Evolutionary conservation across 2,888 invertebrate genomes (phyloP), one percentile per base, ranked within the genome.

Genomic region (Miltochrista miniata): DNA sequence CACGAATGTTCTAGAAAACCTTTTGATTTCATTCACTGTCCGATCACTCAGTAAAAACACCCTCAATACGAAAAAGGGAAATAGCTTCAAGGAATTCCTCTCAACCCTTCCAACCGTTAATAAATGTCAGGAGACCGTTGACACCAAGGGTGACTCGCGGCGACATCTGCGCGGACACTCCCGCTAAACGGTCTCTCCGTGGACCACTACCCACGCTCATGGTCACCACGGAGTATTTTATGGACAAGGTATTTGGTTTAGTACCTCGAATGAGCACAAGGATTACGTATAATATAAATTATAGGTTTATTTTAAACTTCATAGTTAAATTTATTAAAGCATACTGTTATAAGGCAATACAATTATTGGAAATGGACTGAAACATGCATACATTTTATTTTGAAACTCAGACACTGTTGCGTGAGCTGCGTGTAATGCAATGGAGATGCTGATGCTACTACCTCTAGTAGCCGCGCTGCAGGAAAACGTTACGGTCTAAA

Each of bases 81-180:
- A 76, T 81, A 78, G 82, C 76, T 75, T 65, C 73, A 64, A 76
- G 76, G 83, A 84, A 88, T 84, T 81, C 79, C 79, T 59, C 67
- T 59, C 72, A 83, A 86, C 84, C 87, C 87, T 84, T 84, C 76
- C 64, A 68, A 66, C 74, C 81, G 85, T 87, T 89, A 87, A 88
- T 90, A 90, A 90, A 89, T 87, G 88, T 89, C 88, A 87, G 62
- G 61, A 58, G 58, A 69, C 69, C 76, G 74, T 79, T 83, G 83
- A 83, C 83, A 81, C 77, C 79, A 76, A 59, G 78, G 79, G 68
- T 62, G 68, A 60, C 64, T 64, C 48, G 56, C 43, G 24, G 52
- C 61, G 64, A 63, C 73, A 69, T 66, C 70, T 71, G 74, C 66
- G 46, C 57, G 65, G 68, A 66, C 62, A 45, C 57, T 59, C 64